Percentiles rank a stretch among this genome's conserved stretches.
phyloP scores from a whole-genome alignment of 1,140 invertebrate genomes.

The Amphibalanus amphitrite region DNA sequence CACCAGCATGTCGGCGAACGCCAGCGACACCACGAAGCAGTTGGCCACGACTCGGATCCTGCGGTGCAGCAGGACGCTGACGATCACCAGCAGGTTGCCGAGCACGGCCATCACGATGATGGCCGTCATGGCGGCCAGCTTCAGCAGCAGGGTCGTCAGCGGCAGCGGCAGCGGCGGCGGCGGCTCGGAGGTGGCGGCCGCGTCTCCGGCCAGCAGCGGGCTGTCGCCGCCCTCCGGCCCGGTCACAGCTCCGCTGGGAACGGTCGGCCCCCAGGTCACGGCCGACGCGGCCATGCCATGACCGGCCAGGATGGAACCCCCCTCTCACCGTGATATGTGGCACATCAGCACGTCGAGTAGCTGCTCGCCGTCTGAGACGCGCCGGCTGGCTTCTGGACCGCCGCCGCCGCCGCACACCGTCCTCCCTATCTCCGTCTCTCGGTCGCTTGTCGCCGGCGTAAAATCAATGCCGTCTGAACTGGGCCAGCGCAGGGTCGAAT shows the following conservation, averaged over 20 bases:
- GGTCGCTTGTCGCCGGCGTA: background rate
- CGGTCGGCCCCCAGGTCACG: background rate
- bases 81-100: constrained; percentile 70
- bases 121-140: constrained; percentile 52
- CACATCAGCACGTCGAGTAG: background rate
- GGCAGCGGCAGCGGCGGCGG: too few relatives aligned
- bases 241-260: background rate
- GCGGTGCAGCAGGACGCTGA: constrained; percentile 49
- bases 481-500: background rate
- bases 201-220: background rate
- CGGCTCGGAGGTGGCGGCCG: too few relatives aligned
- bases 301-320: background rate
- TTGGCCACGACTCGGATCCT: constrained; percentile 73
- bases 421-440: background rate
- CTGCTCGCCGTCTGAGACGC: background rate
- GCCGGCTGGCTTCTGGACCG: background rate
- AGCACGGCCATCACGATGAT: constrained; percentile 73
- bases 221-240: too few relatives aligned
- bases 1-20: constrained; percentile 77
- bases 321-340: background rate
- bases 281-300: background rate
- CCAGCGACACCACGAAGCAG: constrained; percentile 83
- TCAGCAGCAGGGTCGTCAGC: constrained; percentile 30
- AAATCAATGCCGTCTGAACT: background rate
- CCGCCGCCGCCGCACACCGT: background rate